A percentile compares a stretch with the other conserved stretches of the same genome.
These are phyloP conservation scores for Athalia circularis DNA, from an alignment of 2,888 invertebrate genomes.

Conservation along the genomic window DNA sequence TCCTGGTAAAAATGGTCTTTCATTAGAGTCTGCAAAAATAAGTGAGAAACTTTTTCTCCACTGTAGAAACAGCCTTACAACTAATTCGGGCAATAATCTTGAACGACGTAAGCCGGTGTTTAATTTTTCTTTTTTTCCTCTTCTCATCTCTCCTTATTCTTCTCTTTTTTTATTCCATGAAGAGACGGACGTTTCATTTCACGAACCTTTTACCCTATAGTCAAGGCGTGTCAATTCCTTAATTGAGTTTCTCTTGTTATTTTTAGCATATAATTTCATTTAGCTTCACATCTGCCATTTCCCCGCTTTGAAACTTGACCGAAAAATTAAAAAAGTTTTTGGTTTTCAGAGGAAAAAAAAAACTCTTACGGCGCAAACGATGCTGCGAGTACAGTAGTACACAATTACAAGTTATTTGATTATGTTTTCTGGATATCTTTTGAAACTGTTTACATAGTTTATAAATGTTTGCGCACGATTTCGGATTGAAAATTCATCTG, in stretches of 20 bases:
- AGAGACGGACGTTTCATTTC: neutral
- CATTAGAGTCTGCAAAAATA: slow-evolving; percentile 43
- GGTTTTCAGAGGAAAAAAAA: no score
- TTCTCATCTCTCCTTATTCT: neutral
- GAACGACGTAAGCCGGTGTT: slow-evolving; percentile 26
- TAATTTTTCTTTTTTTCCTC: slow-evolving; percentile 18
- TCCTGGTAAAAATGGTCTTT: slow-evolving; percentile 45
- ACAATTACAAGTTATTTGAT: slow-evolving; percentile 3
- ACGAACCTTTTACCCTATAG: neutral
- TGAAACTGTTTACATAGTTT: slow-evolving; percentile 7
- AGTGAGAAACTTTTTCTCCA: slow-evolving; percentile 29
- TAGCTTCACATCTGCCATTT: neutral
- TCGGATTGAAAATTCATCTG: slow-evolving; percentile 47
- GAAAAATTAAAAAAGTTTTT: neutral
- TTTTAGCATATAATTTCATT: neutral
- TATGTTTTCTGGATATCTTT: neutral
- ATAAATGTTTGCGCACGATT: slow-evolving; percentile 27
- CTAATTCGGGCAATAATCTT: slow-evolving; percentile 41
- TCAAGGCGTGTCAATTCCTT: slow-evolving; percentile 4
- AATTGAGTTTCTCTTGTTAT: slow-evolving; percentile 8
- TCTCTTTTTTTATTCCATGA: neutral
- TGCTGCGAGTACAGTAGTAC: no score
- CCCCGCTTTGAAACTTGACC: neutral
- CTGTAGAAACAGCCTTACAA: slow-evolving; percentile 21
- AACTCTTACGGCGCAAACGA: no score